Evolutionary conservation across 2,797 vertebrate species (phyloP).

Genomic region (Cottoperca gobio): DNA sequence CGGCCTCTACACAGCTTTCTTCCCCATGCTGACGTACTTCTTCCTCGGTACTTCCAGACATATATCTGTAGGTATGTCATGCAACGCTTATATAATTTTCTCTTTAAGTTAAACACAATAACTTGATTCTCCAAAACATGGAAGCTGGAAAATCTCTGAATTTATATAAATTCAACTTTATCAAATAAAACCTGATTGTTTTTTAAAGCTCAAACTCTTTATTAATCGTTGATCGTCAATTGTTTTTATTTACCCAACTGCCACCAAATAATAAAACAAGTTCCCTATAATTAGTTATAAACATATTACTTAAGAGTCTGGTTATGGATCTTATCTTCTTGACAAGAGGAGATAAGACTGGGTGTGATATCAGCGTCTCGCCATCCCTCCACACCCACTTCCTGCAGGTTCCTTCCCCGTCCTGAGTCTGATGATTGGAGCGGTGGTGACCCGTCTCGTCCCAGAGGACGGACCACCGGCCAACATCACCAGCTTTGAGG

Average conservation of each 20-base stretch:
- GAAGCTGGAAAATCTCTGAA: no score
- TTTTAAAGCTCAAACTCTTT: background rate
- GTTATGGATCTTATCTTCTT: slow-evolving; percentile 14
- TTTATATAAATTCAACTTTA: no score
- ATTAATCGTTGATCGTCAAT: background rate
- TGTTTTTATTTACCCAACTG: background rate
- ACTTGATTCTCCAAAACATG: no score
- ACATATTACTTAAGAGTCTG: background rate
- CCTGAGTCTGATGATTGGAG: slow-evolving; percentile 92
- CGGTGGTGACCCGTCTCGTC: slow-evolving; percentile 83
- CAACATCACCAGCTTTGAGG: slow-evolving; percentile 77
- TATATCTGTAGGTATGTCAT: slow-evolving; percentile 91
- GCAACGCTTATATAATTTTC: background rate
- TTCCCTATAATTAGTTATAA: background rate
- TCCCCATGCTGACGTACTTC: slow-evolving; percentile 90
- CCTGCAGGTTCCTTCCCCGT: slow-evolving; percentile 91
- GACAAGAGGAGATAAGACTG: background rate
- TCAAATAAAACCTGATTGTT: no score
- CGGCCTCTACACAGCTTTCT: slow-evolving; percentile 93
- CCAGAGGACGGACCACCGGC: slow-evolving; percentile 46
- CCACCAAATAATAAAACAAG: background rate
- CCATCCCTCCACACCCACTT: background rate
- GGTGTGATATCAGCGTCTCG: background rate
- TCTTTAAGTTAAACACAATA: background rate
- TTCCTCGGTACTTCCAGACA: slow-evolving; percentile 95